Evolutionary conservation across 2,113 vertebrate genomes (phyloP).

Genomic region (Pipra filicauda): DNA sequence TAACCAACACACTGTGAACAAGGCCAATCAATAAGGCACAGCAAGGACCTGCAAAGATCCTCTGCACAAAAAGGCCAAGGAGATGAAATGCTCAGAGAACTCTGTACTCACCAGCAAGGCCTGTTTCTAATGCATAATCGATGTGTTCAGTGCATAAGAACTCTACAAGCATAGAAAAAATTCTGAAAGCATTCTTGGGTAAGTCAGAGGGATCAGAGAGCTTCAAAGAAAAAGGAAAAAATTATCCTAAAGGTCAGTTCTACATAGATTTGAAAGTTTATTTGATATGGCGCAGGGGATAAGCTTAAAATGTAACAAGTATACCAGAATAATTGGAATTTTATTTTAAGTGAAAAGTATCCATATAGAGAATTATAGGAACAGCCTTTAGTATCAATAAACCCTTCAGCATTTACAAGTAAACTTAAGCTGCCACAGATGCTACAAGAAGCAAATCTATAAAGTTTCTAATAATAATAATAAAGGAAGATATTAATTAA

Average conservation of each 20-base stretch:
- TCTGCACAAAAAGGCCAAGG: not conserved
- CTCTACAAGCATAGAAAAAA: conserved; percentile 96
- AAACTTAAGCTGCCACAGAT: not conserved
- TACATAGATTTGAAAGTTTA: conserved; percentile 23
- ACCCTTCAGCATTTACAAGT: not conserved
- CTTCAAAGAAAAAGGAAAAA: conserved; percentile 73
- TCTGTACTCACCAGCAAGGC: conserved; percentile 87
- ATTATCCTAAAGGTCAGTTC: conserved; percentile 34
- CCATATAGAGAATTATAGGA: not conserved
- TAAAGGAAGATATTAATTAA: not conserved
- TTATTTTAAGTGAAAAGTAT: not conserved
- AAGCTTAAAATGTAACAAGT: not conserved
- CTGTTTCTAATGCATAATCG: conserved; percentile 97
- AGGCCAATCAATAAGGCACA: conserved; percentile 20
- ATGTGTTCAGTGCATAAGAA: conserved; percentile 98
- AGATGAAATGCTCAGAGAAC: conserved; percentile 7
- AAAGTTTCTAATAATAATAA: not conserved
- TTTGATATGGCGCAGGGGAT: not conserved
- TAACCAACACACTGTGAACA: not conserved
- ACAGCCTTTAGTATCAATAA: not conserved
- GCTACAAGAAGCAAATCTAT: not conserved
- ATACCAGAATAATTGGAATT: not conserved
- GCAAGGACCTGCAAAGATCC: conserved; percentile 6
- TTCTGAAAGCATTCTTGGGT: conserved; percentile 95
- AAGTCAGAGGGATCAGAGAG: conserved; percentile 97